Conservation (phyloP, 2,797 vertebrate species). For the Furcifer pardalis region DNA sequence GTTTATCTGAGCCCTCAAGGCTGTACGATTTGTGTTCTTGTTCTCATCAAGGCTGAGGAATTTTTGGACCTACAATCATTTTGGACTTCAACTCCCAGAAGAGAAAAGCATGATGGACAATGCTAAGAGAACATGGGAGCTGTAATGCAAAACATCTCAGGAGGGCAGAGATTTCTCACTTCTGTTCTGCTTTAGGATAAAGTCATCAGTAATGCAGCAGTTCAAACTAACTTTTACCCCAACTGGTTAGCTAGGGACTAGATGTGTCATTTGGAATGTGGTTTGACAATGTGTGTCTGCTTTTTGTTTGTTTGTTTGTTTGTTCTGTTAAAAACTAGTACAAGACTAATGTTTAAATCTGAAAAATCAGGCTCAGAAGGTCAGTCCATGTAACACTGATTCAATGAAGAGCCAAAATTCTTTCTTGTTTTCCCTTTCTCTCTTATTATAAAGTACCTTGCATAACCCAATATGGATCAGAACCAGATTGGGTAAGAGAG, state of each 20-base stretch:
- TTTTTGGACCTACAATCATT: neutral
- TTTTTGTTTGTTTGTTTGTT: too few species aligned
- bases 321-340: neutral
- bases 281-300: neutral
- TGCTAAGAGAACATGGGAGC: neutral
- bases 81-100: neutral
- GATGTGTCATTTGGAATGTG: neutral
- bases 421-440: too few species aligned
- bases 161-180: neutral
- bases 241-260: neutral
- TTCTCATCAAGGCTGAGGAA: too few species aligned
- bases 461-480: neutral
- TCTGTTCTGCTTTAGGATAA: neutral
- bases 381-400: neutral
- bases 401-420: too few species aligned
- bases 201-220: neutral
- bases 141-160: neutral
- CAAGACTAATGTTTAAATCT: neutral
- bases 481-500: neutral
- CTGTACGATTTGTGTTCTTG: neutral
- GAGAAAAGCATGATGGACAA: neutral
- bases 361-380: neutral
- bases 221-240: neutral
- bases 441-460: neutral
- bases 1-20: neutral